Percentiles rank a stretch among this genome's conserved stretches.
Conservation (phyloP, 2,888 invertebrate species). For the Drepanosiphum platanoidis region DNA sequence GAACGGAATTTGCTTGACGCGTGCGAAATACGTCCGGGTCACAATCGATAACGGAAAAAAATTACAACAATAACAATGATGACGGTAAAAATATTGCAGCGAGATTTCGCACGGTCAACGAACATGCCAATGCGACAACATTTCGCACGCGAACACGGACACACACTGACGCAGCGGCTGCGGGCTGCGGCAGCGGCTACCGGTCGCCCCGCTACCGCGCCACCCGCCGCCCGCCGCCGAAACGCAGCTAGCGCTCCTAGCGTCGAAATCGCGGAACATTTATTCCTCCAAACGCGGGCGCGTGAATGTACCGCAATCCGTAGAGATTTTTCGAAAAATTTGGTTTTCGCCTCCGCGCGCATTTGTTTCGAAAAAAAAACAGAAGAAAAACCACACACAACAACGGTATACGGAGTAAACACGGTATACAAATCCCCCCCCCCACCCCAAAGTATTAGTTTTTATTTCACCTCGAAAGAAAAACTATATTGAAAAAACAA, state of each 20-base stretch:
- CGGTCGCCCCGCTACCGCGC: conserved; percentile 23
- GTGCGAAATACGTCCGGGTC: conserved; percentile 9
- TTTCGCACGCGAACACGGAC: conserved; percentile 52
- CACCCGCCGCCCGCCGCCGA: neutral
- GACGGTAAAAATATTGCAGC: neutral
- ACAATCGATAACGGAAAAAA: conserved; percentile 32
- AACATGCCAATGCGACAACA: conserved; percentile 25
- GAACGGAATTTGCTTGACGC: neutral
- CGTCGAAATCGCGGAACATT: conserved; percentile 9
- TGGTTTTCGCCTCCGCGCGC: neutral
- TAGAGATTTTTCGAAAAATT: neutral
- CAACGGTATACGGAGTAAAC: too few species aligned
- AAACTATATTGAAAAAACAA: too few species aligned
- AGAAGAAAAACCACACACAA: too few species aligned
- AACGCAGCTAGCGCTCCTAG: conserved; percentile 43
- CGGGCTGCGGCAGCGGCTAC: conserved; percentile 24
- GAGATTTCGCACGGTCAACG: conserved; percentile 6
- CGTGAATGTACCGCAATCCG: neutral
- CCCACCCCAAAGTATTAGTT: too few species aligned
- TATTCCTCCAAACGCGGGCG: conserved; percentile 19
- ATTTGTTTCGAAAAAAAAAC: too few species aligned
- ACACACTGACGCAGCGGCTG: conserved; percentile 35
- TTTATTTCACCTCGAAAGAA: too few species aligned
- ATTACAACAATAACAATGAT: conserved; percentile 4
- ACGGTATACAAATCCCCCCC: too few species aligned